Evolutionary conservation across 2,888 invertebrate genomes (phyloP), one percentile per base, ranked within the genome.

Genomic region (Ochropleura plecta): DNA sequence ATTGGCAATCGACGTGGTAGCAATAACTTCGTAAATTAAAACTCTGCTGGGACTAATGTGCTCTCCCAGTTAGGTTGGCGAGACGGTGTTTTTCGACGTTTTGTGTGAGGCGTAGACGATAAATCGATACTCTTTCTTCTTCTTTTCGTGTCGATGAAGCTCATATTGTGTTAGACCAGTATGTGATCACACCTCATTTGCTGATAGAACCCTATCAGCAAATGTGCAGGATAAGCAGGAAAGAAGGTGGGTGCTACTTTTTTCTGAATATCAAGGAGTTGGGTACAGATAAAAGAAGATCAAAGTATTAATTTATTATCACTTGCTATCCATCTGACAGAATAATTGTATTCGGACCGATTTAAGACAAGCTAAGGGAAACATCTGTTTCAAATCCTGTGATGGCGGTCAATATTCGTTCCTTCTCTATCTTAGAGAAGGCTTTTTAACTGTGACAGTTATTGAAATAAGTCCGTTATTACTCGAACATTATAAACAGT

Each of bases 11-110:
- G 95, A 91, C 90, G 92, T 90, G 89, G 89, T 88, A 84, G 88
- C 89, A 89, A 90, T 95, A 94, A 94, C 94, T 94, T 94, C 89
- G 90, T 94, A 93, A 93, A 94, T 93, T 93, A 92, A 92, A 94
- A 93, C 90, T 86, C 89, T 88, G 89, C 81, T 82, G 90, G 88
- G 88, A 85, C 89, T 91, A 91, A 93, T 91, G 88, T 90, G 83
- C 84, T 77, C 82, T 82, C 78, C 77, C 75, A 82, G 87, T 88
- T 90, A 81, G 79, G 74, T 78, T 30, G 79, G 73, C 72, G 76
- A 76, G 73, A 70, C 75, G 53, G 75, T 81, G 68, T 77, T 63
- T 78, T 77, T 72, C 70, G 44, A 70, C 74, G 69, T 77, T 82
- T 75, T 75, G 48, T 60, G 20, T 20, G 57, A 4, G 8, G 40